Conservation (phyloP, 2,888 invertebrate species). For the Unio pictorum region DNA sequence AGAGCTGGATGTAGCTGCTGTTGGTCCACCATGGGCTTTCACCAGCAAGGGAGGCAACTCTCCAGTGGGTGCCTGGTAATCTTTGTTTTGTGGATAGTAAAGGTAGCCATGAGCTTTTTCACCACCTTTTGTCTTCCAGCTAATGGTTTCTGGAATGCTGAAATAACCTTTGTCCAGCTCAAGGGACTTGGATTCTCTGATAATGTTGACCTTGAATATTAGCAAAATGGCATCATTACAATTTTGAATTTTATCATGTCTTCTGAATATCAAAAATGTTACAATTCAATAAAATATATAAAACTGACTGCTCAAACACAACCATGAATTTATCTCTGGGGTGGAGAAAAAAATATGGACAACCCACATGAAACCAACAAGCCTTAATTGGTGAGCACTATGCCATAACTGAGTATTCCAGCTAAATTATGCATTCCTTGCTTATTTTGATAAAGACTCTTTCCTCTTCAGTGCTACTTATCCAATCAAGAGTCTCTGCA, state of each 20-base stretch:
- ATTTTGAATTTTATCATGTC: not conserved
- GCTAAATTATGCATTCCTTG: no score
- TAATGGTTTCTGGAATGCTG: conserved; percentile 67
- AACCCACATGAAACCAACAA: no score
- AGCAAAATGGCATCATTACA: conserved; percentile 1
- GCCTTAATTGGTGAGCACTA: no score
- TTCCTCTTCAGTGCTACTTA: no score
- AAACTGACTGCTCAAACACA: no score
- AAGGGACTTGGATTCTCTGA: conserved; percentile 48
- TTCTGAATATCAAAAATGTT: not conserved
- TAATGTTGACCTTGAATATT: conserved; percentile 42
- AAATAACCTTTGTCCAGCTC: conserved; percentile 61
- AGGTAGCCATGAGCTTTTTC: conserved; percentile 61
- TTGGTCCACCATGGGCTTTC: conserved; percentile 72
- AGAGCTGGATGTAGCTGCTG: conserved; percentile 53
- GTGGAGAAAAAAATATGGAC: no score
- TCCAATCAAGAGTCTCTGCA: no score
- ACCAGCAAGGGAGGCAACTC: conserved; percentile 70
- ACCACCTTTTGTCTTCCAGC: conserved; percentile 61
- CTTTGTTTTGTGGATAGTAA: conserved; percentile 69
- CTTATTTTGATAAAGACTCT: no score
- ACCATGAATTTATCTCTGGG: no score
- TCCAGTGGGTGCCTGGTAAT: conserved; percentile 55
- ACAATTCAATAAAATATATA: not conserved
- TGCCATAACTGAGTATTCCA: no score